phyloP scores from a whole-genome alignment of 2,113 vertebrate species.

The Dromiciops gliroides region DNA sequence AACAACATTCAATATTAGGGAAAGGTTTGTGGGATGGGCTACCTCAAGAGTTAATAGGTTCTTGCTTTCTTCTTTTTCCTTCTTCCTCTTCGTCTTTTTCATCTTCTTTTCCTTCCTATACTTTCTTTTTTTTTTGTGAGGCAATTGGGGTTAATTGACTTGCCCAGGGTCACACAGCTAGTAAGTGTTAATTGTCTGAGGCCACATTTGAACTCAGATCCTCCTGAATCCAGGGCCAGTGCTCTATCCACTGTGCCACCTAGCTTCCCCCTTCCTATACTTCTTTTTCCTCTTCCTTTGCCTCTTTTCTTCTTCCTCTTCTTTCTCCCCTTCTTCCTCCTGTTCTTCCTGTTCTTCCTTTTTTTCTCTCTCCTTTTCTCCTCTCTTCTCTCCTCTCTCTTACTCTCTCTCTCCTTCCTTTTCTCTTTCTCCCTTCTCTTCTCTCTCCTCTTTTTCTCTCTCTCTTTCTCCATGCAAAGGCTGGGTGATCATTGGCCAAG shows the following conservation, averaged over 20 bases:
- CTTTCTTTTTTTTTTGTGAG: not conserved
- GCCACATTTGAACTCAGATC: too few species aligned
- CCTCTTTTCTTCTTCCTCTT: not conserved
- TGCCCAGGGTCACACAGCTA: too few species aligned
- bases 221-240: too few species aligned
- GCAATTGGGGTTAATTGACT: too few species aligned
- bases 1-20: not conserved
- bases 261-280: too few species aligned
- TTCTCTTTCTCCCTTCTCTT: not conserved
- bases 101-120: not conserved
- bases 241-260: too few species aligned
- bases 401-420: too few species aligned
- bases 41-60: not conserved
- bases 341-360: too few species aligned
- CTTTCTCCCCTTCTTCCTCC: not conserved
- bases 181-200: too few species aligned
- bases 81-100: too few species aligned
- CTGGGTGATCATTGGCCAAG: not conserved
- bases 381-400: not conserved
- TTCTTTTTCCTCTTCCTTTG: too few species aligned
- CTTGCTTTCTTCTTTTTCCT: not conserved
- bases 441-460: not conserved
- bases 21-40: not conserved
- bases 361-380: not conserved
- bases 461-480: not conserved